These are phyloP conservation scores for Drosophila sturtevanti DNA, from an alignment of 1,140 invertebrate genomes.

Conservation along the genomic window DNA sequence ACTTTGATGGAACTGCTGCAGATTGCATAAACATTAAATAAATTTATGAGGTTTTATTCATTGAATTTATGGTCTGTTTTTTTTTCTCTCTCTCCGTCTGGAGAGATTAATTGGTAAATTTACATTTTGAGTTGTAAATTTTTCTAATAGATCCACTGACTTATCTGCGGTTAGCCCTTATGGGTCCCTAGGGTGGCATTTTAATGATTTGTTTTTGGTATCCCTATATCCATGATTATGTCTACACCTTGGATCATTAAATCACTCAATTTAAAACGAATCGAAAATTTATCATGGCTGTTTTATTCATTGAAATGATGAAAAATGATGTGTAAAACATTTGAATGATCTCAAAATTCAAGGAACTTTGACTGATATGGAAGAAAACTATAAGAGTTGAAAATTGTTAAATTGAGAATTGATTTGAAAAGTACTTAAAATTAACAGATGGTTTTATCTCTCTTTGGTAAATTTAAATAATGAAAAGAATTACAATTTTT, in stretches of 20 bases:
- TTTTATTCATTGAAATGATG: not conserved
- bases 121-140: conserved; percentile 12
- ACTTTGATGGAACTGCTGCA: conserved; percentile 5
- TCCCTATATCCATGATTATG: not conserved
- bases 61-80: conserved; percentile 51
- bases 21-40: conserved; percentile 24
- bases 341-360: not conserved
- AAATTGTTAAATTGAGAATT: too few species aligned
- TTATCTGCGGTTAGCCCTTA: conserved; percentile 26
- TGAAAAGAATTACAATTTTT: too few species aligned
- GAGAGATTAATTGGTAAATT: conserved; percentile 3
- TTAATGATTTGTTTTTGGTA: conserved; percentile 42
- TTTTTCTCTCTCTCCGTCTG: not conserved
- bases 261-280: conserved; percentile 32
- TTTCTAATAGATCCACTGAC: conserved; percentile 13
- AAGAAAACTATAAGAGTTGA: too few species aligned
- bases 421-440: too few species aligned
- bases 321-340: not conserved
- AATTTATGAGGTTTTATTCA: conserved; percentile 46
- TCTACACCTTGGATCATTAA: conserved; percentile 50
- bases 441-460: too few species aligned
- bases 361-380: not conserved
- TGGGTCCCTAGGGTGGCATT: conserved; percentile 38
- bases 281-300: not conserved
- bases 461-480: too few species aligned